phyloP scores from a whole-genome alignment of 1,140 invertebrate species.

The Acromyrmex echinatior region DNA sequence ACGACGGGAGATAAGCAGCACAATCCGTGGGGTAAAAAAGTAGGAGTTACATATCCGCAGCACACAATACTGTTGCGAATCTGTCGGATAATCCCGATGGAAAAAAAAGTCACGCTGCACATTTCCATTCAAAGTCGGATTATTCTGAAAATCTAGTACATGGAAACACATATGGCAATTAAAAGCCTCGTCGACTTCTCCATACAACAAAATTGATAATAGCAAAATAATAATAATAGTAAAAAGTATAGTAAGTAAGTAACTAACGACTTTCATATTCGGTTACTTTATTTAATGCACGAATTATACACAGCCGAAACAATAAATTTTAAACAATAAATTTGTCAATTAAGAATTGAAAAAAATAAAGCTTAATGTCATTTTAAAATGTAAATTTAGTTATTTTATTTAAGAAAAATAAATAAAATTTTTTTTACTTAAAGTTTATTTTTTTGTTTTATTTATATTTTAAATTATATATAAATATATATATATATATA shows the following conservation, averaged over 20 bases:
- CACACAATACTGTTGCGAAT: conserved; percentile 60
- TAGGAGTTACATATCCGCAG: conserved; percentile 51
- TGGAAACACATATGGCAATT: conserved; percentile 35
- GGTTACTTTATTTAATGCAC: neutral
- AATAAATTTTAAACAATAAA: conserved; percentile 3
- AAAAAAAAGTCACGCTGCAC: conserved; percentile 47
- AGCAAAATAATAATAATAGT: conserved; percentile 18
- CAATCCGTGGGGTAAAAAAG: conserved; percentile 54
- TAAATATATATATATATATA: neutral
- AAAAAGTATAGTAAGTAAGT: conserved; percentile 27
- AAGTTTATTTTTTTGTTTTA: neutral
- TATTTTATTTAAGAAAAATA: no score
- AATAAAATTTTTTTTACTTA: neutral
- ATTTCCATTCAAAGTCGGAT: conserved; percentile 60
- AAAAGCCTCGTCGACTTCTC: conserved; percentile 49
- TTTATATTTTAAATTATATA: conserved; percentile 11
- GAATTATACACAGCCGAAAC: neutral
- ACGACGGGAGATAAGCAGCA: conserved; percentile 47
- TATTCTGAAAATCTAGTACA: conserved; percentile 44
- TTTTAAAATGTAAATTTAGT: neutral
- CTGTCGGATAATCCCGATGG: conserved; percentile 54
- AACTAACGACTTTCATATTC: conserved; percentile 20
- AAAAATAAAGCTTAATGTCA: neutral
- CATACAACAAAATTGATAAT: conserved; percentile 35
- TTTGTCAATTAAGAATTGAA: neutral